Evolutionary conservation across 2,888 invertebrate genomes (phyloP).

Genomic region (Drosophila tripunctata): DNA sequence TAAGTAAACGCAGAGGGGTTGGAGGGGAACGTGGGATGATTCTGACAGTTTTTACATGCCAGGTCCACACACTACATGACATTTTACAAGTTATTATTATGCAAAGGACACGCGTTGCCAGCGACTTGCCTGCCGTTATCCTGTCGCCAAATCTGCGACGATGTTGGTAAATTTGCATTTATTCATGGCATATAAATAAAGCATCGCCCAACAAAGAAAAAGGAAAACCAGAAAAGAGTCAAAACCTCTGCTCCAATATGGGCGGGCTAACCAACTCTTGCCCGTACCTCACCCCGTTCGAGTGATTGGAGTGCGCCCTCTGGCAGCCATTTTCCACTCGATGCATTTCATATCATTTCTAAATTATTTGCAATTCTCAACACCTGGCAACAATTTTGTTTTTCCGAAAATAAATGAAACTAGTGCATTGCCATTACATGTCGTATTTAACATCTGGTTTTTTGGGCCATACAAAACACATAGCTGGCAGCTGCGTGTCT

Average conservation of each 20-base stretch:
- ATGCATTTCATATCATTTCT: conserved; percentile 44
- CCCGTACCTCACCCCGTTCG: not conserved
- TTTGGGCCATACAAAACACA: not conserved
- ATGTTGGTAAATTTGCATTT: conserved; percentile 72
- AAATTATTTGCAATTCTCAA: conserved; percentile 34
- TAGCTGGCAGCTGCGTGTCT: conserved; percentile 39
- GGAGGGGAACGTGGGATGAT: too few relatives aligned
- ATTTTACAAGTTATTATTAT: conserved; percentile 76
- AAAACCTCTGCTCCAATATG: conserved; percentile 3
- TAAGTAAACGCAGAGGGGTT: conserved; percentile 17
- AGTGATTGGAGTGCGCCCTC: conserved; percentile 2
- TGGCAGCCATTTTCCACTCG: not conserved
- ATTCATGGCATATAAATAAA: conserved; percentile 76
- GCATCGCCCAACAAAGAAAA: conserved; percentile 36
- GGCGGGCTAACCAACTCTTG: not conserved
- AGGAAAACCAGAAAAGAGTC: conserved; percentile 2
- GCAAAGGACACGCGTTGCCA: conserved; percentile 70
- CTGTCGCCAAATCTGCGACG: conserved; percentile 71
- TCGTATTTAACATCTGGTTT: conserved; percentile 49
- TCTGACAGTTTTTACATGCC: conserved; percentile 20
- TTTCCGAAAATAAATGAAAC: conserved; percentile 20
- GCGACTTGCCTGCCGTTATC: conserved; percentile 45
- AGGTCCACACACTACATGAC: conserved; percentile 59
- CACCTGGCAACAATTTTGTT: conserved; percentile 54
- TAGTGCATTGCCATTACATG: conserved; percentile 46